A percentile compares a stretch with the other conserved stretches of the same genome.
These are phyloP conservation scores for Diaperis boleti DNA, from an alignment of 2,888 invertebrate genomes.

Conservation along the genomic window DNA sequence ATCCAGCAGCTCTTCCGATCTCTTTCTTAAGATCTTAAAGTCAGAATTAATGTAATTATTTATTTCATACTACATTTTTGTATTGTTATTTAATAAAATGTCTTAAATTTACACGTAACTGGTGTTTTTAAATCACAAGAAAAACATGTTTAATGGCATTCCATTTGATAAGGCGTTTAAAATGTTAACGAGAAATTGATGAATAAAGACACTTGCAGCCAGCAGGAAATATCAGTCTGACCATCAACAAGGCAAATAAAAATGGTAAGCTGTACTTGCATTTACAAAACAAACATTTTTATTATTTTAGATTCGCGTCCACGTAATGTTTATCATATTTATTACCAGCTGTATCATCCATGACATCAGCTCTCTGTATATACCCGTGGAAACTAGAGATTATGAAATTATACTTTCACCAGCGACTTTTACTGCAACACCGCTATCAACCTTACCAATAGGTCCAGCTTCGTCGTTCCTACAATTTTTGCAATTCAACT, in stretches of 20 bases:
- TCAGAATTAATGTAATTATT: not conserved
- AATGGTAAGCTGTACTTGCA: not conserved
- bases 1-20: slow-evolving; percentile 2
- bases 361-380: not conserved
- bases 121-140: too few relatives aligned
- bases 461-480: slow-evolving; percentile 25
- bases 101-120: too few relatives aligned
- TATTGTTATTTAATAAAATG: not conserved
- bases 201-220: not conserved
- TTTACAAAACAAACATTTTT: not conserved
- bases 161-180: not conserved
- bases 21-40: not conserved
- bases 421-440: not conserved
- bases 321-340: not conserved
- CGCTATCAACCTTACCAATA: slow-evolving; percentile 9
- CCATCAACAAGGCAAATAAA: not conserved
- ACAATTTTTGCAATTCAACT: slow-evolving; percentile 21
- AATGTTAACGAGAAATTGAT: not conserved
- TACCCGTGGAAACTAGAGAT: not conserved
- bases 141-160: too few relatives aligned
- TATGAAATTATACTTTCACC: not conserved
- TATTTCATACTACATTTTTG: not conserved
- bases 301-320: not conserved
- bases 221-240: too few relatives aligned
- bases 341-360: not conserved